Conservation (phyloP, 2,797 vertebrate genomes). For the Gouania willdenowi region DNA sequence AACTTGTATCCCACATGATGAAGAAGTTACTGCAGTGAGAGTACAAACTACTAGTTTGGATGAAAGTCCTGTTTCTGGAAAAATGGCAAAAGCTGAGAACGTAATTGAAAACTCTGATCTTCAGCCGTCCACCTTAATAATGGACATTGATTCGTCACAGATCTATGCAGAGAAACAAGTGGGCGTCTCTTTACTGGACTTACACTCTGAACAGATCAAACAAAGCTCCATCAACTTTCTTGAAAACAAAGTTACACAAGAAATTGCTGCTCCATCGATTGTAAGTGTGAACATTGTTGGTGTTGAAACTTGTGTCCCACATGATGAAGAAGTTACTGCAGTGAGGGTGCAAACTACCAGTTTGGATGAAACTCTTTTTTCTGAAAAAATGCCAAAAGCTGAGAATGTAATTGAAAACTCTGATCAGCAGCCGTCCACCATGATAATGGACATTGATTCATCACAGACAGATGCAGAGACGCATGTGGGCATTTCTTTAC, state of each 20-base stretch:
- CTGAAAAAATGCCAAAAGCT: too few species aligned
- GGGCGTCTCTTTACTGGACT: constrained; percentile 31
- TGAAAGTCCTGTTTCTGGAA: constrained; percentile 9
- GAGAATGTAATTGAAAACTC: too few species aligned
- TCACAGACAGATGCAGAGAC: too few species aligned
- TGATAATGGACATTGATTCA: too few species aligned
- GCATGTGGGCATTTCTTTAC: too few species aligned
- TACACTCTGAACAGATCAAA: constrained; percentile 20
- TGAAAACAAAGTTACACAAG: constrained; percentile 13
- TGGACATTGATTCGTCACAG: too few species aligned
- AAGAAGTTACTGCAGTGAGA: constrained; percentile 32
- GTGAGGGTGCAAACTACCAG: constrained; percentile 20
- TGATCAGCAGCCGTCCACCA: too few species aligned
- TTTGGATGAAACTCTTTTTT: constrained; percentile 8
- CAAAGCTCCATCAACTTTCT: background rate
- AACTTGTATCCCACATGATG: constrained; percentile 19
- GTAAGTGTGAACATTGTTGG: constrained; percentile 5
- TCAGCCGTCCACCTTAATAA: too few species aligned
- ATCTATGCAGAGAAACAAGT: too few species aligned
- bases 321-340: constrained; percentile 19
- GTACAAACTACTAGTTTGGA: constrained; percentile 1
- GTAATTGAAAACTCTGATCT: too few species aligned
- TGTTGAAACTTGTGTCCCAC: constrained; percentile 16
- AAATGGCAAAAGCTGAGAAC: too few species aligned
- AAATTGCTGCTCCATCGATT: background rate